Conservation (phyloP, 1,140 invertebrate species). For the Magallana gigas region DNA sequence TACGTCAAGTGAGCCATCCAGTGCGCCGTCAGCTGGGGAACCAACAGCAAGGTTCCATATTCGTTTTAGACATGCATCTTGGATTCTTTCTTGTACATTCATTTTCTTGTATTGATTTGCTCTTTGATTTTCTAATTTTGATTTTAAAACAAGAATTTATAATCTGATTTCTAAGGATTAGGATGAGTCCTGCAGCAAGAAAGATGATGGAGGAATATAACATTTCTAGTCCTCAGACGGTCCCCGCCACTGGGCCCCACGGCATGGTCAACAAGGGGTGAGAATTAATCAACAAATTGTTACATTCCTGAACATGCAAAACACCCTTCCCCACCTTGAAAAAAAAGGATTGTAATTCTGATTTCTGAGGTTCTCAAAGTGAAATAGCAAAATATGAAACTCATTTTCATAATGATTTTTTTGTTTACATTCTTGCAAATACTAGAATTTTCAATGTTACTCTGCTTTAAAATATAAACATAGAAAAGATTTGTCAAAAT, state of each 20-base stretch:
- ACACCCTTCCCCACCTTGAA: no score
- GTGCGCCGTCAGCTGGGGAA: conserved; percentile 8
- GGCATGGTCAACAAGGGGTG: conserved; percentile 83
- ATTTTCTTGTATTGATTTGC: not conserved
- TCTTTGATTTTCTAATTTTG: not conserved
- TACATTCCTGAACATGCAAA: no score
- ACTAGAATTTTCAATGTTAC: no score
- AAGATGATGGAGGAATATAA: conserved; percentile 83
- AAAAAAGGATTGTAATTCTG: no score
- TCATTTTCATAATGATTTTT: no score
- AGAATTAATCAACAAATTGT: not conserved
- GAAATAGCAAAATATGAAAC: no score
- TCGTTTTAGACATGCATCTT: no score
- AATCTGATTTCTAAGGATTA: conserved; percentile 50
- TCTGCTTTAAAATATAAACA: no score
- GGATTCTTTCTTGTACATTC: not conserved
- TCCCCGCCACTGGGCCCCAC: conserved; percentile 83
- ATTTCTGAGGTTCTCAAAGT: no score
- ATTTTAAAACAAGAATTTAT: not conserved
- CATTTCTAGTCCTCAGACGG: conserved; percentile 78
- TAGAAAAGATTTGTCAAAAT: no score
- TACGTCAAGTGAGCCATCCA: not conserved
- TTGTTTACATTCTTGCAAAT: no score
- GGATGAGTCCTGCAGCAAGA: conserved; percentile 83
- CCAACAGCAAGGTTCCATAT: not conserved